Percentiles rank a stretch among this genome's conserved stretches.
Conservation (phyloP, 2,113 vertebrate species). For the Grus americana region DNA sequence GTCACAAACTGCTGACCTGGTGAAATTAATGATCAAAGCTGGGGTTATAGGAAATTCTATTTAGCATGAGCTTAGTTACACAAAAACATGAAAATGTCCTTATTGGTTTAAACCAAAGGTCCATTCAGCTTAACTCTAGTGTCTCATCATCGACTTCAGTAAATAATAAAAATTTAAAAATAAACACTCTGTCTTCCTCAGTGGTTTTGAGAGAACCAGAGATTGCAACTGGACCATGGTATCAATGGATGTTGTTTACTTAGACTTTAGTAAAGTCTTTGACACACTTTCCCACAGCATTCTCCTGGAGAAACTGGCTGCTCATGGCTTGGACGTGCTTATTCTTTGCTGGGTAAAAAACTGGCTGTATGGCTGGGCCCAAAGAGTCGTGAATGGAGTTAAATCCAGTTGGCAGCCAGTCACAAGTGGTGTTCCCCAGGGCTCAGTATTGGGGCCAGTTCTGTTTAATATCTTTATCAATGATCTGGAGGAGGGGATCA, state of each 20-base stretch:
- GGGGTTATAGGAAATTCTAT: neutral
- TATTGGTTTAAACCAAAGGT: neutral
- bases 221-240: neutral
- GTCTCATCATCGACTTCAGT: neutral
- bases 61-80: neutral
- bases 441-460: neutral
- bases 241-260: neutral
- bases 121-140: neutral
- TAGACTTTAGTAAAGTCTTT: neutral
- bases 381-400: too few relatives aligned
- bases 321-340: neutral
- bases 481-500: rapidly evolving
- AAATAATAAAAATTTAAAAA: neutral
- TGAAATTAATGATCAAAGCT: neutral
- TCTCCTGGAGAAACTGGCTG: neutral
- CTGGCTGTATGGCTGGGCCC: neutral
- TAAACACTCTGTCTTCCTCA: neutral
- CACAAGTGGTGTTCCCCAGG: neutral
- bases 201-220: neutral
- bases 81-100: neutral
- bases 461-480: neutral
- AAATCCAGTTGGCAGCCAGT: rapidly evolving
- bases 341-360: neutral
- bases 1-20: neutral
- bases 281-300: neutral